These are phyloP conservation scores for Peucedramus taeniatus DNA, from an alignment of 2,113 vertebrate species.

Conservation along the genomic window DNA sequence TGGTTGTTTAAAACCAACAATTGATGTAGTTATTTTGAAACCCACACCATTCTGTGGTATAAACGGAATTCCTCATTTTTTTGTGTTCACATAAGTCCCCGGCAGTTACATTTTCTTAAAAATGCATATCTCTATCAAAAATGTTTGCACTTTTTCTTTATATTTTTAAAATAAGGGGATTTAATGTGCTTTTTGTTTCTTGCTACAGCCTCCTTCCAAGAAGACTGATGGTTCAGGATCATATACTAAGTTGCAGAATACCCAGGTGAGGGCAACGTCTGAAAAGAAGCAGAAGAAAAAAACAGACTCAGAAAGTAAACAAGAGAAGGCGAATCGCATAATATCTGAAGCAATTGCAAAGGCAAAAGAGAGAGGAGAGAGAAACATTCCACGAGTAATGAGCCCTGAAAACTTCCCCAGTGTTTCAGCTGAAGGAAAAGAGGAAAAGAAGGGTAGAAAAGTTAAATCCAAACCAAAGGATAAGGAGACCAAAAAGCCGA, in stretches of 20 bases:
- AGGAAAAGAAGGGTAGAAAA: conserved; percentile 83
- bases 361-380: conserved; percentile 92
- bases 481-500: conserved; percentile 85
- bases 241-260: conserved; percentile 86
- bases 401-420: conserved; percentile 96
- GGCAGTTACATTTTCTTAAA: background rate
- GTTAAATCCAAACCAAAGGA: conserved; percentile 85
- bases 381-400: conserved; percentile 97
- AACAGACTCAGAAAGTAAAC: conserved; percentile 90
- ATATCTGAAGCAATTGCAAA: conserved; percentile 97
- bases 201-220: conserved; percentile 82
- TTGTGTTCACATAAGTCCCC: background rate
- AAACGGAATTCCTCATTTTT: conserved; percentile 29
- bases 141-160: background rate
- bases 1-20: conserved; percentile 26
- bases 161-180: background rate
- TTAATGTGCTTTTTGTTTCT: conserved; percentile 2
- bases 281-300: conserved; percentile 83
- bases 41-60: conserved; percentile 28
- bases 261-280: conserved; percentile 87
- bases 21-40: conserved; percentile 22
- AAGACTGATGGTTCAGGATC: conserved; percentile 90
- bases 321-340: conserved; percentile 98
- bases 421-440: conserved; percentile 82
- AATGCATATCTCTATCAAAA: background rate